Evolutionary conservation across 2,888 invertebrate genomes (phyloP), one percentile per base, ranked within the genome.

Genomic region (Reticulitermes lucifugus): DNA sequence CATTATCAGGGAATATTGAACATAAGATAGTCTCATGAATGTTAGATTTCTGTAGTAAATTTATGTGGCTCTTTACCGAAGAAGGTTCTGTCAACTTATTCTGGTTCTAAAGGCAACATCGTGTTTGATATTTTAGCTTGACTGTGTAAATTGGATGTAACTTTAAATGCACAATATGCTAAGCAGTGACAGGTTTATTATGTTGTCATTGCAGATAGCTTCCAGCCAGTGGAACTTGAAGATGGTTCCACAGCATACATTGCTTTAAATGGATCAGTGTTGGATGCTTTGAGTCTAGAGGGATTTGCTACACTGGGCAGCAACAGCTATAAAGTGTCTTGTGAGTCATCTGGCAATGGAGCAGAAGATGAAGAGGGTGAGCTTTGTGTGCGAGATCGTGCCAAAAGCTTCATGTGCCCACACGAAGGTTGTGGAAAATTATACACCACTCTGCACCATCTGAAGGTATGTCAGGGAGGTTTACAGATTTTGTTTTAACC

Each of bases 381-480:
- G 51, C 59, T 84, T 43, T 70, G 59, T 22, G 80, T 82, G 29
- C 55, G 81, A 65, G 86, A 84, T 46, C 80, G 85, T 43, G 59
- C 80, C 41, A 86, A 86, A 75, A 84, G 84, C 65, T 85, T 85
- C 46, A 83, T 83, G 60, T 93, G 93, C 87, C 89, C 90, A 14
- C 90, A 91, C 87, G 90, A 91, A 84, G 92, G 91, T 59, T 93
- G 93, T 88, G 89, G 90, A 2, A 92, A 93, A 89, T 89, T 90
- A 70, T 93, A 92, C 87, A 91, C 91, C 14, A 91, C 92, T 5
- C 89, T 91, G 2, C 91, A 93, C 89, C 92, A 92, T 89, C 90
- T 93, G 83, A 91, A 91, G 88, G 93, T 92, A 89, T 88, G 35
- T 35, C 35, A 35, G 35, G 35, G 35, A 35, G 35, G 35, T 3